Percentiles rank a stretch among this genome's conserved stretches.
Conservation (phyloP, 1,140 invertebrate species). For the Monochamus saltuarius region DNA sequence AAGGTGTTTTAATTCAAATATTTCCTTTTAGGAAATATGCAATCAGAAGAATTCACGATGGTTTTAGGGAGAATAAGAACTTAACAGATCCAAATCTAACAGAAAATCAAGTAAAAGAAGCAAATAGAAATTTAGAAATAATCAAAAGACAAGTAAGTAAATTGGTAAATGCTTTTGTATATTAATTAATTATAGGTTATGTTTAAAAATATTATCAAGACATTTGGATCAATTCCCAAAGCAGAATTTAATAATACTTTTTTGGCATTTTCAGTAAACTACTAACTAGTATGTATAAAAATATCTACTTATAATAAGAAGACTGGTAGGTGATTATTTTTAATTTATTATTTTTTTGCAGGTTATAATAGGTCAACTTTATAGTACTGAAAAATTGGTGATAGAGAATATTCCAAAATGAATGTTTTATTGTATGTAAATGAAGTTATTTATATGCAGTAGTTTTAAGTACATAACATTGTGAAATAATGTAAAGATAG, state of each 20-base stretch:
- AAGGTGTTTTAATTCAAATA: conserved; percentile 51
- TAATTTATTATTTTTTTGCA: background rate
- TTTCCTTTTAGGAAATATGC: conserved; percentile 53
- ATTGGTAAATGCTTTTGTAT: background rate
- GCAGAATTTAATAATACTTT: no score
- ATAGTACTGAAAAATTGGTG: background rate
- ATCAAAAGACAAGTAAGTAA: conserved; percentile 52
- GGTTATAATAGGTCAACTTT: conserved; percentile 1
- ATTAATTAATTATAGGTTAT: no score
- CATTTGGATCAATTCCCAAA: no score
- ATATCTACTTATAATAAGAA: no score
- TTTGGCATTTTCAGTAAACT: no score
- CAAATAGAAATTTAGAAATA: conserved; percentile 59
- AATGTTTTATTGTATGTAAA: background rate
- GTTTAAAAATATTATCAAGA: no score
- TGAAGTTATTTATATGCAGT: background rate
- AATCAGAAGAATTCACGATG: conserved; percentile 62
- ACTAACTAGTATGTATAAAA: no score
- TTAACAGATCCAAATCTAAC: conserved; percentile 57
- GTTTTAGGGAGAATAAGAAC: conserved; percentile 63
- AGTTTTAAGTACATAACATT: background rate
- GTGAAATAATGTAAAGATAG: background rate
- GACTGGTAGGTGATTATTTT: no score
- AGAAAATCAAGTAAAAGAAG: conserved; percentile 56
- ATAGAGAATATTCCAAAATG: conserved; percentile 3